A percentile compares a stretch with the other conserved stretches of the same genome.
Conservation (phyloP, 2,113 vertebrate species). For the Thalassarche chlororhynchos region DNA sequence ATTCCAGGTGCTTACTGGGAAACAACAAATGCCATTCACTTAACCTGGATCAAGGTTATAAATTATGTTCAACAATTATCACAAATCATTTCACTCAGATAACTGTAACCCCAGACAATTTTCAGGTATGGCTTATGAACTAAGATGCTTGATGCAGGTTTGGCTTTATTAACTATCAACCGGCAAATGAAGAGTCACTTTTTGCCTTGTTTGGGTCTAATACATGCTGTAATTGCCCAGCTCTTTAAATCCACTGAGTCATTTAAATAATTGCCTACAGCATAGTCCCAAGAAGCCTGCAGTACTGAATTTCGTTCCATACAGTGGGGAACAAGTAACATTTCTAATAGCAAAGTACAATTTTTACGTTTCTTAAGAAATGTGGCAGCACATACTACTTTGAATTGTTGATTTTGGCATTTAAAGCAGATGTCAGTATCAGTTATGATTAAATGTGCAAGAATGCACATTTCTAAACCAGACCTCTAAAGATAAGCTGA, state of each 20-base stretch:
- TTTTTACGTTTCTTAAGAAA: background rate
- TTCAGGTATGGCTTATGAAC: background rate
- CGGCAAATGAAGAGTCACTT: background rate
- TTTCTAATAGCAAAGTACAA: conserved; percentile 22
- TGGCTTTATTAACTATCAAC: background rate
- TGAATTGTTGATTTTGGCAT: conserved; percentile 35
- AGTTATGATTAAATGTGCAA: background rate
- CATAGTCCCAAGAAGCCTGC: background rate
- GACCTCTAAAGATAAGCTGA: background rate
- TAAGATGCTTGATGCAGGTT: background rate
- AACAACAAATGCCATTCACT: background rate
- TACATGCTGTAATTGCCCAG: background rate
- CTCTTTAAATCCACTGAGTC: background rate
- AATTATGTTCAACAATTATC: background rate
- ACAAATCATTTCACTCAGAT: background rate
- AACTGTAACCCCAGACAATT: background rate
- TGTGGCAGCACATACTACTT: background rate
- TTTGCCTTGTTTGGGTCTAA: background rate
- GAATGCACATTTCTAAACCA: background rate
- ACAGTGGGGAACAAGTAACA: conserved; percentile 4
- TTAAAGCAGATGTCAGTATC: conserved; percentile 1
- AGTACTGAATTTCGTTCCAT: background rate
- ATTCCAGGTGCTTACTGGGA: background rate
- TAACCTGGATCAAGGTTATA: background rate
- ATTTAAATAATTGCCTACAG: conserved; percentile 44